These are phyloP conservation scores for Metallyticus violacea DNA, from an alignment of 2,888 invertebrate genomes.

Conservation along the genomic window DNA sequence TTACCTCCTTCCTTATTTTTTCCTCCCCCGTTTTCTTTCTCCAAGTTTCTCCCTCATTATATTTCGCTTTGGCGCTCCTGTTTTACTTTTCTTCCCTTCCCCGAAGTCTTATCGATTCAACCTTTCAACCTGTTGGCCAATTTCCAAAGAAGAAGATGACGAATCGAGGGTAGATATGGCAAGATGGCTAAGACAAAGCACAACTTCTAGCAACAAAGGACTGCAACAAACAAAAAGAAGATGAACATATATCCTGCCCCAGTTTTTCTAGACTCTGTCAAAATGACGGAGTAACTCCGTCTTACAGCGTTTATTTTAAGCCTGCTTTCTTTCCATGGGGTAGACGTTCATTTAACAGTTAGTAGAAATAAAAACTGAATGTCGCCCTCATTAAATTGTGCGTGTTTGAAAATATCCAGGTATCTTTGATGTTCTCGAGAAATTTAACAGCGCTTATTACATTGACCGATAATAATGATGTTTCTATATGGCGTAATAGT, in stretches of 20 bases:
- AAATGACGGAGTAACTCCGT: neutral
- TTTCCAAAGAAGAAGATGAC: neutral
- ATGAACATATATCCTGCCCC: neutral
- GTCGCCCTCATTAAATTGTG: too few species aligned
- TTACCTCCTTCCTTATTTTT: neutral
- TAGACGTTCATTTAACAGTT: too few species aligned
- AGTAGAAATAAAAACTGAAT: too few species aligned
- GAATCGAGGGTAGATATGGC: neutral
- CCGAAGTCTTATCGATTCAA: neutral
- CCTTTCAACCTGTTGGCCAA: neutral
- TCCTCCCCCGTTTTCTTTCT: neutral
- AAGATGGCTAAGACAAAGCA: neutral
- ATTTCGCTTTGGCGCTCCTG: too few species aligned
- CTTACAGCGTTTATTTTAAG: neutral
- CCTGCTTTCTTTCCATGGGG: neutral
- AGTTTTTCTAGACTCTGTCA: neutral
- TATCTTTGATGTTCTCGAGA: too few species aligned
- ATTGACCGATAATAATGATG: too few species aligned
- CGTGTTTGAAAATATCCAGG: too few species aligned
- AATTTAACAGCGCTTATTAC: too few species aligned
- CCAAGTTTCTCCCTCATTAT: neutral
- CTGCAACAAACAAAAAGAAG: neutral
- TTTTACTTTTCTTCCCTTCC: neutral
- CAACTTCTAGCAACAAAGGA: neutral
- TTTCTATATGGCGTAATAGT: too few species aligned